Conservation (phyloP, 2,888 invertebrate species). For the Poecilus cupreus region DNA sequence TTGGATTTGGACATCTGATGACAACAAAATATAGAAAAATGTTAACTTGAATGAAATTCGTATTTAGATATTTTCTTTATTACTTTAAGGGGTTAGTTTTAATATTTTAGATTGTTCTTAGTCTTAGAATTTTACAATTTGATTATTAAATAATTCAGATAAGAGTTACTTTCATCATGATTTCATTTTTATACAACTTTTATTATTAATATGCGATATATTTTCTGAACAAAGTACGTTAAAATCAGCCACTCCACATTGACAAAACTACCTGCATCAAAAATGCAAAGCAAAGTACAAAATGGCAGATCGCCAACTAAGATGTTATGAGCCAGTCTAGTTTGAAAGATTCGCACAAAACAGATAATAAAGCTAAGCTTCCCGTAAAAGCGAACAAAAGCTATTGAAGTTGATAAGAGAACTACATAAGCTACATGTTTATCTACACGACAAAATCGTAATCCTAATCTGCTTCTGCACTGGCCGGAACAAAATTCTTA, state of each 20-base stretch:
- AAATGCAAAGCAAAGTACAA: neutral
- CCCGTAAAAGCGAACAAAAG: conserved; percentile 16
- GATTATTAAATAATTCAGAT: too few relatives aligned
- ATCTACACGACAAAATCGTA: neutral
- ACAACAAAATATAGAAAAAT: too few relatives aligned
- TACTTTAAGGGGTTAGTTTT: too few relatives aligned
- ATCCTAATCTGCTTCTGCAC: conserved; percentile 1
- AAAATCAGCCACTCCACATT: neutral
- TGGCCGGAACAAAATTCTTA: neutral
- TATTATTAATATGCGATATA: too few relatives aligned
- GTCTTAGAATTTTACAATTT: too few relatives aligned
- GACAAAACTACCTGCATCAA: neutral
- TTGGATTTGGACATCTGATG: too few relatives aligned
- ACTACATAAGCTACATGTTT: conserved; percentile 24
- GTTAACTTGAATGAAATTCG: too few relatives aligned
- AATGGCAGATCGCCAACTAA: conserved; percentile 21
- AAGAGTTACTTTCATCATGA: too few relatives aligned
- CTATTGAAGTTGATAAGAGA: conserved; percentile 34
- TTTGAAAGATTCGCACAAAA: conserved; percentile 27
- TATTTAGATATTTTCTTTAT: too few relatives aligned
- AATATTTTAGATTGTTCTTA: too few relatives aligned
- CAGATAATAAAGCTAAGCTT: conserved; percentile 39
- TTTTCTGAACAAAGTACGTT: too few relatives aligned
- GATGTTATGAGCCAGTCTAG: neutral
- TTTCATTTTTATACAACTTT: too few relatives aligned